A percentile compares a stretch with the other conserved stretches of the same genome.
phyloP scores from a whole-genome alignment of 2,888 invertebrate species.

The Priocnemis perturbator region DNA sequence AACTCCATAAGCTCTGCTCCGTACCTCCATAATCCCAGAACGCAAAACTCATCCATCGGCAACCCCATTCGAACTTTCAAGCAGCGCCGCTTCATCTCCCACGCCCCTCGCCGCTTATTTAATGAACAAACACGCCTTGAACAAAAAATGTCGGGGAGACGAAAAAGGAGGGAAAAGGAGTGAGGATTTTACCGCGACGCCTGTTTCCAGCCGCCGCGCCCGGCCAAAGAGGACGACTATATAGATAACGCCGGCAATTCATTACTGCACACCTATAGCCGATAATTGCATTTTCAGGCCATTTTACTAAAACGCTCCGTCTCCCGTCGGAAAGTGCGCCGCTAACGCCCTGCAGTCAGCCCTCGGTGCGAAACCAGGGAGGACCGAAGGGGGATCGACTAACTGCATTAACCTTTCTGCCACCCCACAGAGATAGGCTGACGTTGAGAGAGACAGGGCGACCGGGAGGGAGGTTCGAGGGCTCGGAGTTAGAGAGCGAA shows the following conservation, averaged over 20 bases:
- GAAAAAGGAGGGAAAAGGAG: too few relatives aligned
- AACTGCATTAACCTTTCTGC: conserved; percentile 74
- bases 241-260: conserved; percentile 70
- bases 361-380: conserved; percentile 59
- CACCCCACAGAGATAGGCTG: conserved; percentile 54
- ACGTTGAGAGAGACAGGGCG: conserved; percentile 24
- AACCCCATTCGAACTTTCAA: too few relatives aligned
- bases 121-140: too few relatives aligned
- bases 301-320: conserved; percentile 71
- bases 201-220: too few relatives aligned
- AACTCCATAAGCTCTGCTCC: too few relatives aligned
- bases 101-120: too few relatives aligned
- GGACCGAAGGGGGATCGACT: conserved; percentile 58
- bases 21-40: too few relatives aligned
- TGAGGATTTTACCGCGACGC: too few relatives aligned
- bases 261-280: conserved; percentile 73
- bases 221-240: not conserved
- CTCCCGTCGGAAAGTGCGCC: conserved; percentile 56
- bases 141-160: too few relatives aligned
- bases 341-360: conserved; percentile 50
- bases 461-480: conserved; percentile 31
- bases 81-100: too few relatives aligned
- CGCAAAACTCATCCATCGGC: too few relatives aligned
- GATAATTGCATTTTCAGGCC: conserved; percentile 74
- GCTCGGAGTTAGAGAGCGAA: conserved; percentile 27